Percentiles rank a stretch among this genome's conserved stretches.
These are phyloP conservation scores for Hippocampus abdominalis DNA, from an alignment of 2,113 vertebrate species.

Conservation along the genomic window DNA sequence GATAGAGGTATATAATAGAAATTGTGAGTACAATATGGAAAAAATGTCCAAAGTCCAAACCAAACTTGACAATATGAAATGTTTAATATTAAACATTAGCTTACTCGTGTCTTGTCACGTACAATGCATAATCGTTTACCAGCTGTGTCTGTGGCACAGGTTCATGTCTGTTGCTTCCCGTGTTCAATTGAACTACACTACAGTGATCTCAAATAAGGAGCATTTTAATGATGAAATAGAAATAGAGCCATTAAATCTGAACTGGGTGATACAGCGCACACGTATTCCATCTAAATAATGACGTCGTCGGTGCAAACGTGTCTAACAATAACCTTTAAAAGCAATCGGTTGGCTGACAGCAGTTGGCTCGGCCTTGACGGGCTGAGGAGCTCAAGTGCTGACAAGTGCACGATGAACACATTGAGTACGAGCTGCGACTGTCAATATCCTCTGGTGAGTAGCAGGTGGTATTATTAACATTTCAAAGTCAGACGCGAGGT, in stretches of 20 bases:
- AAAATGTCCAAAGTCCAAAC: neutral
- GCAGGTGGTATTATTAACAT: neutral
- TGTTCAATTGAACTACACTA: neutral
- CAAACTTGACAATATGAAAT: neutral
- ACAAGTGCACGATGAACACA: neutral
- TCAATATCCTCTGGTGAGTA: neutral
- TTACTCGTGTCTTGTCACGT: neutral
- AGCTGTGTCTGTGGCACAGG: neutral
- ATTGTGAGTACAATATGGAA: neutral
- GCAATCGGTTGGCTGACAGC: neutral
- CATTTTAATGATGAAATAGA: no score
- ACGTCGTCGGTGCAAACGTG: neutral
- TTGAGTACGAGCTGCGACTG: neutral
- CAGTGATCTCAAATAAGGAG: no score
- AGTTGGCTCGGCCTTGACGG: neutral
- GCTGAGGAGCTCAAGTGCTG: neutral
- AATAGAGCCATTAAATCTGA: neutral
- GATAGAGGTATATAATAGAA: no score
- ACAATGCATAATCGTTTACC: neutral
- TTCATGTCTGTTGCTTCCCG: neutral
- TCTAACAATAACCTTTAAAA: conserved; percentile 1
- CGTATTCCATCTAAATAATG: neutral
- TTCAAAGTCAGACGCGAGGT: conserved; percentile 1
- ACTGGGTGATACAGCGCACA: neutral
- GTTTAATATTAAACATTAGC: neutral